phyloP scores from a whole-genome alignment of 2,888 invertebrate genomes.

The Hirudinaria manillensis region DNA sequence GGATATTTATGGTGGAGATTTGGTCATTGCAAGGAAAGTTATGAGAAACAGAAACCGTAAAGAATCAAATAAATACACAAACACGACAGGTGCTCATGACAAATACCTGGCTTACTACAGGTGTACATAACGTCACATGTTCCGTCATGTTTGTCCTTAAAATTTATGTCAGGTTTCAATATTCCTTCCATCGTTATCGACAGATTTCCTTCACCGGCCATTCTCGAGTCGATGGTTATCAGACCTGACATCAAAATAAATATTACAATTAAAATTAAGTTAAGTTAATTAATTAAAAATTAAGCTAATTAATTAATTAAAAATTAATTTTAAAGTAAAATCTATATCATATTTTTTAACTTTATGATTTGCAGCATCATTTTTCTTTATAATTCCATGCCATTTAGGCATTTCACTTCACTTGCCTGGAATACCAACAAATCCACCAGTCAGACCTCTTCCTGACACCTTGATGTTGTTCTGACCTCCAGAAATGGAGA shows the following conservation, averaged over 20 bases:
- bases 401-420: constrained; percentile 22
- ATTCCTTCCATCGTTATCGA: constrained; percentile 93
- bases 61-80: neutral
- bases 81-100: neutral
- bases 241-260: constrained; percentile 52
- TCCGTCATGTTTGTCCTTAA: constrained; percentile 29
- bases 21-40: too few species aligned
- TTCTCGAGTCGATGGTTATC: constrained; percentile 89
- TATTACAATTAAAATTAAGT: constrained; percentile 2
- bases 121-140: constrained; percentile 30
- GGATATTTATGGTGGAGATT: too few species aligned
- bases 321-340: neutral
- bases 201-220: constrained; percentile 88
- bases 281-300: neutral
- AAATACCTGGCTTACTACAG: constrained; percentile 26
- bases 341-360: too few species aligned
- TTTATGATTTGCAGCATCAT: too few species aligned
- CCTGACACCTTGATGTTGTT: constrained; percentile 87
- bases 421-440: constrained; percentile 76
- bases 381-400: too few species aligned
- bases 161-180: constrained; percentile 71
- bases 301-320: neutral
- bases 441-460: constrained; percentile 82
- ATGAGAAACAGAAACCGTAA: neutral
- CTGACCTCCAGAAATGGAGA: constrained; percentile 46